Evolutionary conservation across 2,113 vertebrate genomes (phyloP).

Genomic region (Corythornis madagascariensis): DNA sequence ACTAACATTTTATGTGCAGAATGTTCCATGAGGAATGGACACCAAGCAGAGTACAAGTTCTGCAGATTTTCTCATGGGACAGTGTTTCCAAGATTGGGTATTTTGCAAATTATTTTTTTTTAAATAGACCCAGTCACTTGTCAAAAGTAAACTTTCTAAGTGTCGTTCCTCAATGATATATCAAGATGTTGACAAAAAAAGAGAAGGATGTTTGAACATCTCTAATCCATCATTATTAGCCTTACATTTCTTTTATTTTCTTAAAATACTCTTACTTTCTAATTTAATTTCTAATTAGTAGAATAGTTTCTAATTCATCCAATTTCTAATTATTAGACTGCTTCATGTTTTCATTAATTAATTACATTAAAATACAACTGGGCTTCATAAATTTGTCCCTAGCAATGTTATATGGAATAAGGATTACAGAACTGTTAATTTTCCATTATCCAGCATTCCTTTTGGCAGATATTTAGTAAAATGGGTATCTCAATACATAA

Average conservation of each 20-base stretch:
- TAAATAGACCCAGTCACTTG: background rate
- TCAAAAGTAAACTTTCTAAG: background rate
- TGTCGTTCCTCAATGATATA: background rate
- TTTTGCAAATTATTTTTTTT: background rate
- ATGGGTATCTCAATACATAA: constrained; percentile 5
- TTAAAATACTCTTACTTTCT: background rate
- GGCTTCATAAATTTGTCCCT: constrained; percentile 1
- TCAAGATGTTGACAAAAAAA: background rate
- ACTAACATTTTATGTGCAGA: too few relatives aligned
- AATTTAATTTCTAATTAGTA: background rate
- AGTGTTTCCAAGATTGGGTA: background rate
- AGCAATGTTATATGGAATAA: background rate
- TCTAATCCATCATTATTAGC: background rate
- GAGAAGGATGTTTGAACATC: background rate
- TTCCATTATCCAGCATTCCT: constrained; percentile 42
- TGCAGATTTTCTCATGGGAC: background rate
- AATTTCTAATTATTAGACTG: background rate
- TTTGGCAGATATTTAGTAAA: constrained; percentile 24
- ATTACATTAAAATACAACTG: background rate
- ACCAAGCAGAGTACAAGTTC: background rate
- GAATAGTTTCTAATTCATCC: background rate
- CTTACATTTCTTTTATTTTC: background rate
- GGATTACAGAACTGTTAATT: background rate
- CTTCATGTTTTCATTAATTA: background rate
- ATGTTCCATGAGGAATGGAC: background rate